Percentiles rank a stretch among this genome's conserved stretches.
Conservation (phyloP, 2,797 vertebrate genomes). For the Epinephelus malabaricus region DNA sequence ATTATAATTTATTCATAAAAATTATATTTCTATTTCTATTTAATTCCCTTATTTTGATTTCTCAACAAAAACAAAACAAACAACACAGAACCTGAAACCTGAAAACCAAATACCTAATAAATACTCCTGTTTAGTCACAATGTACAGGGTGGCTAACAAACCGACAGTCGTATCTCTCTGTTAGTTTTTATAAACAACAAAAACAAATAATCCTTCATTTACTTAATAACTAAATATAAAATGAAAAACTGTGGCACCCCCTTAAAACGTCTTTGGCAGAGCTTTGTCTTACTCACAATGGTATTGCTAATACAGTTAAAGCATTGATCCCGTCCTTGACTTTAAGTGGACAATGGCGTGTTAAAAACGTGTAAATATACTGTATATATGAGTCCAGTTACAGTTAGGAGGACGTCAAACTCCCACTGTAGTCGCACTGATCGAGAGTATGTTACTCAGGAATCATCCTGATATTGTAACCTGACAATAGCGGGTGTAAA, state of each 20-base stretch:
- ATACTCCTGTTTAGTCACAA: too few species aligned
- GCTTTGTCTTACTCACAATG: neutral
- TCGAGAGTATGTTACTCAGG: constrained; percentile 32
- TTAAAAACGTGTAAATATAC: neutral
- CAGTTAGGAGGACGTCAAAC: constrained; percentile 6
- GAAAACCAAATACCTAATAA: too few species aligned
- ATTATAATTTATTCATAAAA: too few species aligned
- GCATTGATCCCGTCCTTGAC: neutral
- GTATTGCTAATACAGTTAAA: neutral
- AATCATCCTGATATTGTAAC: constrained; percentile 45
- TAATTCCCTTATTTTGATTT: too few species aligned
- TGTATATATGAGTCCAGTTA: neutral
- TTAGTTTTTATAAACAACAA: neutral
- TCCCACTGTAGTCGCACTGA: constrained; percentile 10
- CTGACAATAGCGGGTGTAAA: constrained; percentile 30
- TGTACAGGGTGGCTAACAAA: too few species aligned
- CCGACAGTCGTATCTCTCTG: too few species aligned
- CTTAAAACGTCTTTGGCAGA: neutral
- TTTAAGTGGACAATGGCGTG: neutral
- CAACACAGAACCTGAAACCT: too few species aligned
- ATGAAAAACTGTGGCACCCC: neutral
- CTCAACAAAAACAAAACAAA: too few species aligned
- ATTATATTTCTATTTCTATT: too few species aligned
- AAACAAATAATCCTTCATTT: too few species aligned
- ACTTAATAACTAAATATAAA: too few species aligned